Evolutionary conservation across 1,140 invertebrate genomes (phyloP).

Genomic region (Agraylea sexmaculata): DNA sequence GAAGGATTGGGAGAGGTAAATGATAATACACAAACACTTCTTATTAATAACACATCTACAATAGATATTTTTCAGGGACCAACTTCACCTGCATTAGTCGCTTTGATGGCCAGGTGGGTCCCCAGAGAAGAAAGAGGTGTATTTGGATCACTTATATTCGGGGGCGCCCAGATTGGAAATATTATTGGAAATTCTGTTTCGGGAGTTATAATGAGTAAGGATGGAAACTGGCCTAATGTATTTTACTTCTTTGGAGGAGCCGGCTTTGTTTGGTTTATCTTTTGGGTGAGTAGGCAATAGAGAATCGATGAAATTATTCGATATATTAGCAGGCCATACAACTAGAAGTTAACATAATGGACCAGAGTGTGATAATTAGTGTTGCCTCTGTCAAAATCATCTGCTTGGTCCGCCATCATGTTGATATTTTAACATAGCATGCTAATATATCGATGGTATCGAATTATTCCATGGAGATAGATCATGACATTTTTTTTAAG

Average conservation of each 20-base stretch:
- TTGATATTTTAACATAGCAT: too few species aligned
- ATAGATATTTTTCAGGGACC: constrained; percentile 12
- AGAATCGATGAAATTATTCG: too few species aligned
- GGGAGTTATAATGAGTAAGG: constrained; percentile 50
- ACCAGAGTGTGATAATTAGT: too few species aligned
- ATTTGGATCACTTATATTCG: constrained; percentile 59
- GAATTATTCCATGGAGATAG: too few species aligned
- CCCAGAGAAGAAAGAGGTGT: constrained; percentile 57
- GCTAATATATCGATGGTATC: too few species aligned
- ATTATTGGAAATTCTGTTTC: constrained; percentile 61
- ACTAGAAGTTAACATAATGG: too few species aligned
- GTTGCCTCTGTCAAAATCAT: too few species aligned
- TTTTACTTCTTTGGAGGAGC: constrained; percentile 75
- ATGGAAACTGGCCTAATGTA: constrained; percentile 58
- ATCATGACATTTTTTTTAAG: too few species aligned
- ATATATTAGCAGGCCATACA: too few species aligned
- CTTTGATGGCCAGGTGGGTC: constrained; percentile 59
- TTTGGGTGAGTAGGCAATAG: constrained; percentile 57
- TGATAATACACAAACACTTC: constrained; percentile 11
- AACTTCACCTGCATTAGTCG: constrained; percentile 39
- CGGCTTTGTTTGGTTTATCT: constrained; percentile 57
- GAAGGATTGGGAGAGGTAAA: constrained; percentile 52
- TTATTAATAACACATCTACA: too few species aligned
- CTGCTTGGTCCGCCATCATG: too few species aligned
- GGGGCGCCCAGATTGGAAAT: constrained; percentile 57